Conservation (phyloP, 1,140 invertebrate genomes). For the Zaprionus tsacasi region DNA sequence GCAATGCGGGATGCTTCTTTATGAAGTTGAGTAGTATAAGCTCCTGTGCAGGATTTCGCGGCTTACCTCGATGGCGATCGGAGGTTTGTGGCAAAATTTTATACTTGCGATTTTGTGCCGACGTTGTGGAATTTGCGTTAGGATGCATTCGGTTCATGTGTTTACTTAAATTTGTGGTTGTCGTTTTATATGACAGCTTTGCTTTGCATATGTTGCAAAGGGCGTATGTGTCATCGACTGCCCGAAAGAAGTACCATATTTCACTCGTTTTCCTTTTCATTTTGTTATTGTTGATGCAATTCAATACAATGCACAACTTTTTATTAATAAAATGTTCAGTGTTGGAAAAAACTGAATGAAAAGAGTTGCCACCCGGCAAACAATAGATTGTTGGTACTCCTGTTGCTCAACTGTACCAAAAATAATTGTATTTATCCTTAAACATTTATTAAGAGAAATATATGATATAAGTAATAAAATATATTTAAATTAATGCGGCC, state of each 20-base stretch:
- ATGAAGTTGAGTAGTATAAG: conserved; percentile 62
- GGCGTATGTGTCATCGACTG: conserved; percentile 66
- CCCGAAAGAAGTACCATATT: conserved; percentile 70
- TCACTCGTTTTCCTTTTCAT: conserved; percentile 72
- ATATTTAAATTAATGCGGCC: neutral
- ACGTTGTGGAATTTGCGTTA: conserved; percentile 36
- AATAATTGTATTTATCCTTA: neutral
- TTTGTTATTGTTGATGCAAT: conserved; percentile 36
- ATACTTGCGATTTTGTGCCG: conserved; percentile 45
- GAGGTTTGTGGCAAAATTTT: conserved; percentile 36
- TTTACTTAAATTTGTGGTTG: conserved; percentile 69
- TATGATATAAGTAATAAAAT: neutral
- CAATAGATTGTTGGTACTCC: neutral
- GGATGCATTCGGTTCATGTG: conserved; percentile 74
- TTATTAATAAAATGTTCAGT: conserved; percentile 26
- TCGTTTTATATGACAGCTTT: conserved; percentile 69
- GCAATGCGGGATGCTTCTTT: conserved; percentile 57
- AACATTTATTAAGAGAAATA: neutral
- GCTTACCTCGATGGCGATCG: conserved; percentile 62
- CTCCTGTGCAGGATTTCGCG: conserved; percentile 61
- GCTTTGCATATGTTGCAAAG: conserved; percentile 72
- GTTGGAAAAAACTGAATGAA: conserved; percentile 5
- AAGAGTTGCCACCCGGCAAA: neutral
- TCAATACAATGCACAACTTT: conserved; percentile 32
- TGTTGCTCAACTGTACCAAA: neutral